Base-by-base conservation (phyloP, 2,113 vertebrate species). In the Empidonax alnorum region DNA sequence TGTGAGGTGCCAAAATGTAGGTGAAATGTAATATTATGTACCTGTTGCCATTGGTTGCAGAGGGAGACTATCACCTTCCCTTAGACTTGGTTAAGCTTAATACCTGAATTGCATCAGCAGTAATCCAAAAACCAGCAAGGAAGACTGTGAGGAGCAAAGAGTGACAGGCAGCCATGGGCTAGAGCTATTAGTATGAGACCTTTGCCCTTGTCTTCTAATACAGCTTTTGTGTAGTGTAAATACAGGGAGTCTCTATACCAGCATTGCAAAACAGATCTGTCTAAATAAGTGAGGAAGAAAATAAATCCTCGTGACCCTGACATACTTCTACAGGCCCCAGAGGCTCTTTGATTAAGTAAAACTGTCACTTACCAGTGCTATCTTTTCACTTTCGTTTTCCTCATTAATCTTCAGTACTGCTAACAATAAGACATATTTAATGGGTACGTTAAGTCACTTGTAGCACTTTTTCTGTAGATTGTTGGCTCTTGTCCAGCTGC, bases 261-360 rank as follows among this genome's bases (percentile, higher is more conserved):
- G 69, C 35, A 24, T 31, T 76, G 59, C 49, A 87, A 69, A 96
- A 23, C n/a, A 87, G 53, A 73, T 78, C 61, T 58, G 44, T 82
- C 71, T 83, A 65, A 84, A 79, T 68, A 91, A 66, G 56, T 0
- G 3, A 73, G 69, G 49, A 79, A 76, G 58, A 89, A 93, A 92
- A 72, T 84, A 94, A 93, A 82, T 94, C 49, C 46, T 31, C 0
- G 0, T 85, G 84, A 92, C 71, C 84, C 91, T 95, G 58, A 46
- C 0, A 0, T 17, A 84, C n/a, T 79, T 87, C 47, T 65, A 12
- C 49, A 79, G 61, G 66, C 37, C 59, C 62, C 50, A 62, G 93
- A 91, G 81, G 42, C 53, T 83, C 58, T 84, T 93, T 94, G 89
- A 89, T 91, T 71, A 87, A 91, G 81, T 94, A 87, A 85, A 93